These are phyloP conservation scores for Coenonympha glycerion DNA, from an alignment of 2,888 invertebrate genomes.

Conservation along the genomic window DNA sequence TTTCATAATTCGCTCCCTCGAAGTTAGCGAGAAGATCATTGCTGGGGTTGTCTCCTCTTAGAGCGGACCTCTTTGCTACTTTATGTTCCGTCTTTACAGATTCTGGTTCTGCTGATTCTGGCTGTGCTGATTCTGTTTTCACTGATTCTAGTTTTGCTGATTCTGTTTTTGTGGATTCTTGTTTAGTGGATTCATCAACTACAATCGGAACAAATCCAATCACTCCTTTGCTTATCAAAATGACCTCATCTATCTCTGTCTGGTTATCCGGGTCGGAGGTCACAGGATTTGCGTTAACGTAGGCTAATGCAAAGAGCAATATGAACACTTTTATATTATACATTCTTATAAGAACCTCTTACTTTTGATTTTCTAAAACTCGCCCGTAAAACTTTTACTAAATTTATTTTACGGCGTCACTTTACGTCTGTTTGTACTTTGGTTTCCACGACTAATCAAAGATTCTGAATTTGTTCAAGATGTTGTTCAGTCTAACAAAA, in stretches of 20 bases:
- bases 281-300: constrained; percentile 42
- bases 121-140: constrained; percentile 33
- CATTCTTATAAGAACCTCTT: constrained; percentile 17
- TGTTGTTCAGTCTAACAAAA: constrained; percentile 12
- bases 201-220: constrained; percentile 51
- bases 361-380: background rate
- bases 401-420: too few relatives aligned
- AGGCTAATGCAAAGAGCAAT: constrained; percentile 36
- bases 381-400: too few relatives aligned
- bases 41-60: constrained; percentile 54
- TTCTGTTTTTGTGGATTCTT: too few relatives aligned
- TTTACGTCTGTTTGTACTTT: too few relatives aligned
- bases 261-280: constrained; percentile 38
- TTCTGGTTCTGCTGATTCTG: constrained; percentile 36
- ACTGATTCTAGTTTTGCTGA: constrained; percentile 37
- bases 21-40: constrained; percentile 55
- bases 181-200: constrained; percentile 31
- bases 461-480: constrained; percentile 1
- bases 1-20: constrained; percentile 51
- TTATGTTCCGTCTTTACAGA: constrained; percentile 41
- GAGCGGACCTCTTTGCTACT: constrained; percentile 52
- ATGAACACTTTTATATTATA: constrained; percentile 22
- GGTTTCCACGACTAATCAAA: background rate
- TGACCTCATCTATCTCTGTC: constrained; percentile 37
- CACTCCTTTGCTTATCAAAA: constrained; percentile 43